A percentile compares a stretch with the other conserved stretches of the same genome.
phyloP scores from a whole-genome alignment of 2,888 invertebrate species.

The Xestia ashworthii region DNA sequence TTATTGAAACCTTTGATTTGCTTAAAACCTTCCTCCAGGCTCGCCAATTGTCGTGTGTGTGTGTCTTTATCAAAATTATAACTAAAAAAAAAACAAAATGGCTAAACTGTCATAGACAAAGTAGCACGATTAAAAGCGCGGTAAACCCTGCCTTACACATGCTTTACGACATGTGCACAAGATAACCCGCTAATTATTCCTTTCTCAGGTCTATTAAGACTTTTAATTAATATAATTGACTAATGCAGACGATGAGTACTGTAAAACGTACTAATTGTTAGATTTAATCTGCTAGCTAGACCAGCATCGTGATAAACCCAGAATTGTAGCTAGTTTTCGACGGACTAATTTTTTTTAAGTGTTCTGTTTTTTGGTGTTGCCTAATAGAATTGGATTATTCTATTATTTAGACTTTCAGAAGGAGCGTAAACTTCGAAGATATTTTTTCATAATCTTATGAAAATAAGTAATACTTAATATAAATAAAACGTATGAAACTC shows the following conservation, averaged over 20 bases:
- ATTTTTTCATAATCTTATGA: too few relatives aligned
- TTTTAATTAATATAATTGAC: conserved; percentile 67
- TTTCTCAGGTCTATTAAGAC: conserved; percentile 66
- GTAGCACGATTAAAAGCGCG: conserved; percentile 16
- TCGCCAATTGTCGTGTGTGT: too few relatives aligned
- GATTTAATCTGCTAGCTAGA: conserved; percentile 51
- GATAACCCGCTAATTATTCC: conserved; percentile 56
- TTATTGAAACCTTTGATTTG: background rate
- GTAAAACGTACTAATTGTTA: conserved; percentile 57
- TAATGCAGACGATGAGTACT: conserved; percentile 58
- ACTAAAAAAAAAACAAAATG: background rate
- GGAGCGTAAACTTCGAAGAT: background rate
- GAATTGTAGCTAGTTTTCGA: conserved; percentile 22
- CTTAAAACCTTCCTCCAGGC: background rate
- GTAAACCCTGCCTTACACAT: conserved; percentile 25
- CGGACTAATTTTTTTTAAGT: conserved; percentile 3
- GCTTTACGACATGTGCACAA: conserved; percentile 57
- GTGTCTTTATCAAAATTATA: background rate
- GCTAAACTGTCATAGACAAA: conserved; percentile 28
- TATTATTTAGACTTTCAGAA: background rate
- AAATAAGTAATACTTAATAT: too few relatives aligned
- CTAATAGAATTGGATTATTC: background rate
- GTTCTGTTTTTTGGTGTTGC: background rate
- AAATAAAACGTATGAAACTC: too few relatives aligned
- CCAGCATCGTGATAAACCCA: conserved; percentile 25